Base-by-base conservation (phyloP, 2,888 invertebrate species). In the Drosophila histrio region DNA sequence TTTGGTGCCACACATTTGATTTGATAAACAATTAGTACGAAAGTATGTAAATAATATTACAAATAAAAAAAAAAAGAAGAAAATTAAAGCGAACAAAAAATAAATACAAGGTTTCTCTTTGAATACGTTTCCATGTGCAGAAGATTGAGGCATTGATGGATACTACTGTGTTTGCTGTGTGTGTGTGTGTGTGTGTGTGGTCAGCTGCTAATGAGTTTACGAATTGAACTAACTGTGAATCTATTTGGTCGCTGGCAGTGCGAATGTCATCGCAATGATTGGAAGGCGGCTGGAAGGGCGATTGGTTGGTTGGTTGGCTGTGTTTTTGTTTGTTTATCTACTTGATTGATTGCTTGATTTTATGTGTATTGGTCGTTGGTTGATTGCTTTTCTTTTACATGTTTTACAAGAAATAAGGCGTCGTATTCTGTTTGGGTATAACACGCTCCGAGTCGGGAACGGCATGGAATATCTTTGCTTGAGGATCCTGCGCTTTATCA, bases 361-460 rank as follows among this genome's bases (percentile, higher is more conserved):
- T 22, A 8, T 28, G 15, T n/a, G n/a, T n/a, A n/a, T n/a, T n/a
- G n/a, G n/a, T n/a, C n/a, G 28, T 30, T 28, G 54, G 5, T 30
- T 22, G 28, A 26, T 50, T 17, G 59, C 36, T 52, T 21, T 15
- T 13, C 3, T n/a, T 54, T 36, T 39, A 8, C 34, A 19, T 32
- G 22, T 2, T 46, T 92, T 95, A 99, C 92, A 99, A 95, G 93
- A 99, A 99, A 93, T 99, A 99, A 17, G 99, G 99, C 70, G 98
- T 98, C 57, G 97, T 96, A 88, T 96, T 97, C 91, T 97, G 94
- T 54, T 96, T 95, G 62, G 99, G 99, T 90, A 98, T 96, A 89
- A 98, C 96, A 88, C 99, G 93, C 88, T 99, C 97, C 19, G 95
- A 94, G 91, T 99, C 98, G 8, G 99, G 98, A 54, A 99, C 99